Percentiles rank a stretch among this genome's conserved stretches.
Evolutionary conservation across 1,140 invertebrate genomes (phyloP).

Genomic region (Atta texana): DNA sequence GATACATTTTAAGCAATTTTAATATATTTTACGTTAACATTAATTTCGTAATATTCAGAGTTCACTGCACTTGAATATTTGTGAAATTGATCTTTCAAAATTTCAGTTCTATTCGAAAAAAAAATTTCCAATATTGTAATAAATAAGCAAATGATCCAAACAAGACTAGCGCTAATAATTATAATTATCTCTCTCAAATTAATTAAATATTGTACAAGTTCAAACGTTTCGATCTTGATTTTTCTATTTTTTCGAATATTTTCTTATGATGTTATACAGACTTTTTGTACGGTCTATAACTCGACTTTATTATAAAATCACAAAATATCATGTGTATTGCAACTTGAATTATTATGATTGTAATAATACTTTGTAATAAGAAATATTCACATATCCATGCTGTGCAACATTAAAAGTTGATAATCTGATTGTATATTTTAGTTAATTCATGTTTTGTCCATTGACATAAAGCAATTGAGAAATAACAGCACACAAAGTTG

Average conservation of each 20-base stretch:
- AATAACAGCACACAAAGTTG: not conserved
- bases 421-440: not conserved
- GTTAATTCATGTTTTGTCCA: not conserved
- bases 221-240: no score
- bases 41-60: conserved; percentile 31
- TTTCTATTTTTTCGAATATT: not conserved
- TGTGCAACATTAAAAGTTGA: conserved; percentile 9
- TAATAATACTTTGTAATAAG: conserved; percentile 37
- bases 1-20: conserved; percentile 55
- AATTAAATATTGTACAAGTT: no score
- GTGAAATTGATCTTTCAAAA: not conserved
- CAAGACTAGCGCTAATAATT: no score
- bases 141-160: no score
- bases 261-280: conserved; percentile 4
- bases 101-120: not conserved
- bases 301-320: conserved; percentile 13
- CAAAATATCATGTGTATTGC: conserved; percentile 22
- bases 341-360: conserved; percentile 7
- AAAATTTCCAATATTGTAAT: no score
- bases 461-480: not conserved
- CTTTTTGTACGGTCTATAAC: not conserved
- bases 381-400: not conserved
- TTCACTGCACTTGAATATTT: conserved; percentile 39
- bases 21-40: conserved; percentile 63
- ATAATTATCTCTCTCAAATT: no score